Percentiles rank a stretch among this genome's conserved stretches.
These are phyloP conservation scores for Tiliacea citrago DNA, from an alignment of 2,888 invertebrate species.

Conservation along the genomic window DNA sequence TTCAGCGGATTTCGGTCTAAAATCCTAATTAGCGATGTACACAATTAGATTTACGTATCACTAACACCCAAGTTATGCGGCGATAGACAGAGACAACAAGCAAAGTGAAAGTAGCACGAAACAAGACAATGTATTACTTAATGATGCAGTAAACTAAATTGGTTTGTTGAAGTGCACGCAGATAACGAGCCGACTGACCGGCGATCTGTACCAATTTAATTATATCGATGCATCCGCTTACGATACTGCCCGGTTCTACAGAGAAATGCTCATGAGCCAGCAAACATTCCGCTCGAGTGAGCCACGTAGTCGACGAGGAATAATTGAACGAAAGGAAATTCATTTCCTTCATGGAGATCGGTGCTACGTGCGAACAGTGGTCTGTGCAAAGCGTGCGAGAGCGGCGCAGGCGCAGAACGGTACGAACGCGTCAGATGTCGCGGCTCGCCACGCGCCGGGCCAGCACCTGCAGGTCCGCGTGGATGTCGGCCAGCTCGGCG, in stretches of 20 bases:
- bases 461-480: slow-evolving; percentile 90
- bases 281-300: slow-evolving; percentile 23
- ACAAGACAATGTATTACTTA: slow-evolving; percentile 58
- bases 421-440: slow-evolving; percentile 87
- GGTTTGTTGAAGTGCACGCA: slow-evolving; percentile 38
- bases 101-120: slow-evolving; percentile 64
- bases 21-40: slow-evolving; percentile 50
- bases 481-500: slow-evolving; percentile 87
- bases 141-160: slow-evolving; percentile 53
- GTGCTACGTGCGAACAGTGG: slow-evolving; percentile 53
- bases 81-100: slow-evolving; percentile 50
- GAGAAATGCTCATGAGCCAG: slow-evolving; percentile 16
- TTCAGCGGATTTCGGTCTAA: slow-evolving; percentile 47
- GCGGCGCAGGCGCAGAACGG: slow-evolving; percentile 67
- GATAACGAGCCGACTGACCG: slow-evolving; percentile 44
- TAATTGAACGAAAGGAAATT: slow-evolving; percentile 57
- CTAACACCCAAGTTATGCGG: slow-evolving; percentile 45
- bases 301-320: slow-evolving; percentile 21
- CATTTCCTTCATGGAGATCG: slow-evolving; percentile 47
- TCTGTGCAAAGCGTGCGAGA: slow-evolving; percentile 64
- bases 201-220: slow-evolving; percentile 28
- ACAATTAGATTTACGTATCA: slow-evolving; percentile 52
- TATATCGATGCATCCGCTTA: slow-evolving; percentile 42
- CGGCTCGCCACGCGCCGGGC: slow-evolving; percentile 84
- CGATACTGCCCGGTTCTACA: slow-evolving; percentile 19